Evolutionary conservation across 2,113 vertebrate genomes (phyloP).

Genomic region (Pseudopodoces humilis): DNA sequence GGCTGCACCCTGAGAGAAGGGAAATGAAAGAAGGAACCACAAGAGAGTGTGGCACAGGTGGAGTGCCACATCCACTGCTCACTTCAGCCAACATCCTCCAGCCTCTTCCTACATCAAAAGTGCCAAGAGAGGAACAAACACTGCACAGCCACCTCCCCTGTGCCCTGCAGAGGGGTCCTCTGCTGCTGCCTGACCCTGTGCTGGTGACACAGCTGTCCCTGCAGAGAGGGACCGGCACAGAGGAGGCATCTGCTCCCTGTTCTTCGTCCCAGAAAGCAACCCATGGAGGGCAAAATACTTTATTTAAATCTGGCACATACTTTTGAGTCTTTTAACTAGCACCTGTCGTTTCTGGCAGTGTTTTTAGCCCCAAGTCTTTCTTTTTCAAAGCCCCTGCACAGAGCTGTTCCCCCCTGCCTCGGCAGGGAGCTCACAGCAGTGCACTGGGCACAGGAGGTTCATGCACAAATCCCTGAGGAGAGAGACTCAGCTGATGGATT

Average conservation of each 20-base stretch:
- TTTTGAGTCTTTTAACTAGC: not conserved
- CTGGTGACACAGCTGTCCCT: not conserved
- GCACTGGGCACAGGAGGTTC: not conserved
- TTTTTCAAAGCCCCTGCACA: not conserved
- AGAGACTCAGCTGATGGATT: not conserved
- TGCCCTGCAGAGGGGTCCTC: not conserved
- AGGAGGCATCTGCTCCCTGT: not conserved
- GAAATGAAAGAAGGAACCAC: not conserved
- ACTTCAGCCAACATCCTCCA: not conserved
- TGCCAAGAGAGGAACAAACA: rapidly evolving
- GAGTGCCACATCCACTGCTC: not conserved
- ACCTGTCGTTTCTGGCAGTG: not conserved
- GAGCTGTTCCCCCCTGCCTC: not conserved
- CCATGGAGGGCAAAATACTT: not conserved
- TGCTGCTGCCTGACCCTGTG: not conserved
- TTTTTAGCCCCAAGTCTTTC: not conserved
- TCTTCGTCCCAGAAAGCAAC: not conserved
- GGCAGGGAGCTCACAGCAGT: not conserved
- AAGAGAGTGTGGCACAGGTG: not conserved
- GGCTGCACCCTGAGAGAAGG: not conserved
- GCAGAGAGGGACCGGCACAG: not conserved
- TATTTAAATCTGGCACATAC: not conserved
- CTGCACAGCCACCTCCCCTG: not conserved
- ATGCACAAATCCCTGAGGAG: not conserved
- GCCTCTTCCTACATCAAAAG: not conserved